Percentiles rank a stretch among this genome's conserved stretches.
Evolutionary conservation across 2,888 invertebrate genomes (phyloP).

Genomic region (Hyposoter dolosus): DNA sequence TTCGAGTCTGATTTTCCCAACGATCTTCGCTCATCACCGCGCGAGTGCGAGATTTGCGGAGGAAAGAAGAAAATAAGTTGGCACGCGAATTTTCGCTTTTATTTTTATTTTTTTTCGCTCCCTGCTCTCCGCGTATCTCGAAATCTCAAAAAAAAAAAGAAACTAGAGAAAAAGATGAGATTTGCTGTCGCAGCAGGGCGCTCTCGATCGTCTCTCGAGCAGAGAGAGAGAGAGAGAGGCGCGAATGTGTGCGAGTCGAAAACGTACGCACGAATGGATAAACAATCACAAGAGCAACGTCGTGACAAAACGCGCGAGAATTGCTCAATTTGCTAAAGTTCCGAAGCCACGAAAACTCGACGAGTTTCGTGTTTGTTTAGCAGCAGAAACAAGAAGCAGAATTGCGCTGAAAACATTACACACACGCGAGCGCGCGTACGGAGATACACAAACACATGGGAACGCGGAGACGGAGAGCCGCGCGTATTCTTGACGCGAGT

Average conservation of each 20-base stretch:
- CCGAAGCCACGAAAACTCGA: conserved; percentile 11
- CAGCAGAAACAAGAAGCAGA: not conserved
- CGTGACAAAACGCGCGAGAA: not conserved
- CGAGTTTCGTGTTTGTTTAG: conserved; percentile 13
- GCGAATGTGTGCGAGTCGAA: not conserved
- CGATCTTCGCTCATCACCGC: not conserved
- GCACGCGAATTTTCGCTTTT: not conserved
- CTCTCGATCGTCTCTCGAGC: conserved; percentile 13
- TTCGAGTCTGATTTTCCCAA: not conserved
- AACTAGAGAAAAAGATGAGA: conserved; percentile 3
- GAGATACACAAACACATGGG: conserved; percentile 57
- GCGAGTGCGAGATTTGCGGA: not conserved
- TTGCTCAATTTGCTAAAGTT: conserved; percentile 8
- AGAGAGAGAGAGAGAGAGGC: conserved; percentile 15
- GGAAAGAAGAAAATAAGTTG: not conserved
- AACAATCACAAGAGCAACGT: conserved; percentile 37
- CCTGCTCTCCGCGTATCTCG: not conserved
- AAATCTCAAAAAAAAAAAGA: conserved; percentile 1
- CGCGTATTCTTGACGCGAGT: conserved; percentile 61
- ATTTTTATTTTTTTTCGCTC: not conserved
- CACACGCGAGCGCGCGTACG: conserved; percentile 18
- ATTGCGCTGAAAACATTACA: conserved; percentile 46
- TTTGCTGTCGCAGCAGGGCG: conserved; percentile 32
- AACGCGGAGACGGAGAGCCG: conserved; percentile 61
- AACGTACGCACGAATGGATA: conserved; percentile 24